Evolutionary conservation across 2,888 invertebrate genomes (phyloP).

Genomic region (Thymelicus sylvestris): DNA sequence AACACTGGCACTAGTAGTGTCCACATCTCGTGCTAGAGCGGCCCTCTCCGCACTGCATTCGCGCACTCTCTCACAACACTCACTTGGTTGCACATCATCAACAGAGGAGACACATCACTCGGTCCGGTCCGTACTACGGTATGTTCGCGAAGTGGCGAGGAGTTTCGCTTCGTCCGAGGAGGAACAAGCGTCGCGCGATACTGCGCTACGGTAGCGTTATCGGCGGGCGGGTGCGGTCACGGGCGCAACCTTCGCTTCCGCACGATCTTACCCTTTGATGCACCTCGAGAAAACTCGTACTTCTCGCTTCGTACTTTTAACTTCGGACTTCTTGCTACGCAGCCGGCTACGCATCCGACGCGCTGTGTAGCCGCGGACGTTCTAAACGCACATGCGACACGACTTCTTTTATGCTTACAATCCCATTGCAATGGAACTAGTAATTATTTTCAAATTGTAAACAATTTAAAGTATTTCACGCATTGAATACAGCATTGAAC

Average conservation of each 20-base stretch:
- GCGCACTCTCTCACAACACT: slow-evolving; percentile 72
- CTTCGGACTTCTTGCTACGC: slow-evolving; percentile 52
- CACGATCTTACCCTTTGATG: slow-evolving; percentile 76
- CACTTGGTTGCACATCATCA: slow-evolving; percentile 72
- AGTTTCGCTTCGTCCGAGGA: slow-evolving; percentile 66
- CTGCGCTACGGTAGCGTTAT: slow-evolving; percentile 65
- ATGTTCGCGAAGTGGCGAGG: slow-evolving; percentile 43
- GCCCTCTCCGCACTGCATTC: slow-evolving; percentile 63
- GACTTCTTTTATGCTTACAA: not conserved
- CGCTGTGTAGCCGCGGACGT: slow-evolving; percentile 36
- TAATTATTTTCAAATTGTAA: slow-evolving; percentile 4
- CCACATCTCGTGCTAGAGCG: slow-evolving; percentile 75
- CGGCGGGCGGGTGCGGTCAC: slow-evolving; percentile 75
- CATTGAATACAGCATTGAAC: not conserved
- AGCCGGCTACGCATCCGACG: slow-evolving; percentile 55
- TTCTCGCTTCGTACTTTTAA: slow-evolving; percentile 16
- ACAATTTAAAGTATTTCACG: slow-evolving; percentile 5
- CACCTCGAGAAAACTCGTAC: slow-evolving; percentile 43
- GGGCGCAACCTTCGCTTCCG: slow-evolving; percentile 81
- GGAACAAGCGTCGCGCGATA: slow-evolving; percentile 74
- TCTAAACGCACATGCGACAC: not conserved
- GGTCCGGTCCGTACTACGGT: slow-evolving; percentile 39
- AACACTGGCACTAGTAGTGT: slow-evolving; percentile 64
- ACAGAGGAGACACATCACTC: slow-evolving; percentile 71
- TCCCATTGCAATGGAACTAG: not conserved